phyloP scores from a whole-genome alignment of 2,113 vertebrate species.

The Vidua macroura region DNA sequence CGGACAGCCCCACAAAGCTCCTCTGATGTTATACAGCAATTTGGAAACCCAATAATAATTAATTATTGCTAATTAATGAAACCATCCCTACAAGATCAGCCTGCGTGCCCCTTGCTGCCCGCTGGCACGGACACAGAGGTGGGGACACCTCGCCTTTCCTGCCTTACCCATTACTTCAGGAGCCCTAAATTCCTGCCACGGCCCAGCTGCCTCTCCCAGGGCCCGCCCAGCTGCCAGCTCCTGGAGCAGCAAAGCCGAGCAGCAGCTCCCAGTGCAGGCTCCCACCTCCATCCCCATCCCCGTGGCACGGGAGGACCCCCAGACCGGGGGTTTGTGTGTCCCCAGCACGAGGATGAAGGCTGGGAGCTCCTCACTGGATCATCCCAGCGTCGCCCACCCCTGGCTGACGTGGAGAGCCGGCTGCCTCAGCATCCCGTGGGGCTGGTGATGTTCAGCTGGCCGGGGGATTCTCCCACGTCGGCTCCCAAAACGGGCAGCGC shows the following conservation, averaged over 20 bases:
- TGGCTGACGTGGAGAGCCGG: accelerated
- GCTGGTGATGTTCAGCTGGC: background rate
- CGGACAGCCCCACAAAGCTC: background rate
- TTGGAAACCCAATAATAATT: accelerated
- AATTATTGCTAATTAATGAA: background rate
- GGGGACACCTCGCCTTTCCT: background rate
- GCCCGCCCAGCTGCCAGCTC: background rate
- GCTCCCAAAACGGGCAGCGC: background rate
- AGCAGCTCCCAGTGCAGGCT: accelerated
- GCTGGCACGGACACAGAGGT: accelerated
- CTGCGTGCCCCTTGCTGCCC: accelerated
- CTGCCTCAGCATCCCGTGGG: accelerated
- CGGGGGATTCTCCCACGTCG: background rate
- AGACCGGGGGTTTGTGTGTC: accelerated
- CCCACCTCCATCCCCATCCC: background rate
- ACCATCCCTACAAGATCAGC: accelerated
- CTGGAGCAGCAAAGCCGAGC: background rate
- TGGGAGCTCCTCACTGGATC: background rate
- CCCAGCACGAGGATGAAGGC: background rate
- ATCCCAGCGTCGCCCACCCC: background rate
- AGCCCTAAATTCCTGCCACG: constrained; percentile 31
- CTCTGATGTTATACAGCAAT: accelerated
- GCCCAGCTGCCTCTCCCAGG: constrained; percentile 21
- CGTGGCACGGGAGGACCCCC: accelerated
- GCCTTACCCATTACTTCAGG: background rate